Percentiles rank a stretch among this genome's conserved stretches.
phyloP scores from a whole-genome alignment of 2,797 vertebrate genomes.

The Percopsis omiscomaycus region DNA sequence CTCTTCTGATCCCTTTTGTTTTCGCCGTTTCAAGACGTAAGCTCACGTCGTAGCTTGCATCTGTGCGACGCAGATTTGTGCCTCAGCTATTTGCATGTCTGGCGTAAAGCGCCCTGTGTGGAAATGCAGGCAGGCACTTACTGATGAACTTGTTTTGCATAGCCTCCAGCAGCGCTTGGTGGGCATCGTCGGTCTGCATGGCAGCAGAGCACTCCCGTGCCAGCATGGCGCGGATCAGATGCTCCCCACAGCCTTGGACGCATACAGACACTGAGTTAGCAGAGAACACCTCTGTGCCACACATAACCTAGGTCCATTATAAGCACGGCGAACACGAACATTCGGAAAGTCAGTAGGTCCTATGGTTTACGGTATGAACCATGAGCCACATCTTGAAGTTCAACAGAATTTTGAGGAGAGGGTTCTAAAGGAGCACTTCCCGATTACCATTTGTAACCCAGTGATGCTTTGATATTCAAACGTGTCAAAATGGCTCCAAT shows the following conservation, averaged over 20 bases:
- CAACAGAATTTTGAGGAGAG: conserved; percentile 10
- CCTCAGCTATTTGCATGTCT: conserved; percentile 36
- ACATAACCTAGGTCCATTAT: conserved; percentile 11
- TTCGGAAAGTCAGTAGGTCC: conserved; percentile 1
- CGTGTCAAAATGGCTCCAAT: conserved; percentile 9
- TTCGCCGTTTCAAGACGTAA: conserved; percentile 51
- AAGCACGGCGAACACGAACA: neutral
- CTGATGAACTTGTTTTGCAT: conserved; percentile 99
- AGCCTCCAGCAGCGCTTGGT: conserved; percentile 96
- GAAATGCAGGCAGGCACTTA: conserved; percentile 74
- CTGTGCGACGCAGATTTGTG: conserved; percentile 39
- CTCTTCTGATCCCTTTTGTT: conserved; percentile 47
- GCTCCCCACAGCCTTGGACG: conserved; percentile 93
- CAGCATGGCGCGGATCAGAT: conserved; percentile 96
- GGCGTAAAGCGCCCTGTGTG: conserved; percentile 24
- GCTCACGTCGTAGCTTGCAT: conserved; percentile 46
- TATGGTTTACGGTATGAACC: conserved; percentile 22
- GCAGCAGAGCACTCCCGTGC: conserved; percentile 96
- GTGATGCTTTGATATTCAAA: conserved; percentile 26
- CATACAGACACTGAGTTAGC: conserved; percentile 20
- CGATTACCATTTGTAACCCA: conserved; percentile 18
- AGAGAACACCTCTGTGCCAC: conserved; percentile 2
- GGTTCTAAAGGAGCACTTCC: neutral
- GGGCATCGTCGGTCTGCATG: conserved; percentile 95
- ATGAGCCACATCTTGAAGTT: conserved; percentile 22